Conservation (phyloP, 1,140 invertebrate genomes). For the Archivesica marissinica region DNA sequence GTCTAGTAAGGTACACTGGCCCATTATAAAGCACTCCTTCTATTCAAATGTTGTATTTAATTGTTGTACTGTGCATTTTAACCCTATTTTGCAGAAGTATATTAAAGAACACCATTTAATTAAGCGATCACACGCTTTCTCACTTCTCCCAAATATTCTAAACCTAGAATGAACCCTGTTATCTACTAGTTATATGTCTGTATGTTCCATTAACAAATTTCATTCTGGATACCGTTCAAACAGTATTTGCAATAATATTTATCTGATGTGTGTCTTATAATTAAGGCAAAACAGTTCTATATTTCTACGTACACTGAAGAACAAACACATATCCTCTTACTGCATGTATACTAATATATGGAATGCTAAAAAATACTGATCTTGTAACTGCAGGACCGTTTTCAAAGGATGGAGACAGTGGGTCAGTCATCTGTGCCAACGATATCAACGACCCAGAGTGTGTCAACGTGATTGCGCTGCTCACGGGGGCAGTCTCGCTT, state of each 20-base stretch:
- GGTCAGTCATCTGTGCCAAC: background rate
- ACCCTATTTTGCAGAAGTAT: too few species aligned
- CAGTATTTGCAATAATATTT: background rate
- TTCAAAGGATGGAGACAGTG: conserved; percentile 5
- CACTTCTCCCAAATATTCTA: too few species aligned
- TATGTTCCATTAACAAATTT: background rate
- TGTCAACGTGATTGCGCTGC: background rate
- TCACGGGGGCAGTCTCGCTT: background rate
- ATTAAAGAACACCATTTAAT: too few species aligned
- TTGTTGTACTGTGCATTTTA: too few species aligned
- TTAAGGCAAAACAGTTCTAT: too few species aligned
- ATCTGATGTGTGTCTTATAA: background rate
- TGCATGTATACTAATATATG: background rate
- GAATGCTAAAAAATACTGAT: background rate
- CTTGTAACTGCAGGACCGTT: background rate
- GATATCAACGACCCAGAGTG: background rate
- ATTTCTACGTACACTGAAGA: background rate
- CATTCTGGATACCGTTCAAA: background rate
- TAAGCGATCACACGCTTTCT: too few species aligned
- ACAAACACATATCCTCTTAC: background rate
- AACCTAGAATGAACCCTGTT: too few species aligned
- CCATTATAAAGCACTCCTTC: too few species aligned
- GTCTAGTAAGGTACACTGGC: too few species aligned
- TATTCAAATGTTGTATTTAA: too few species aligned
- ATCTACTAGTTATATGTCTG: too few species aligned